phyloP scores from a whole-genome alignment of 1,140 invertebrate genomes.

The Polyergus mexicanus region DNA sequence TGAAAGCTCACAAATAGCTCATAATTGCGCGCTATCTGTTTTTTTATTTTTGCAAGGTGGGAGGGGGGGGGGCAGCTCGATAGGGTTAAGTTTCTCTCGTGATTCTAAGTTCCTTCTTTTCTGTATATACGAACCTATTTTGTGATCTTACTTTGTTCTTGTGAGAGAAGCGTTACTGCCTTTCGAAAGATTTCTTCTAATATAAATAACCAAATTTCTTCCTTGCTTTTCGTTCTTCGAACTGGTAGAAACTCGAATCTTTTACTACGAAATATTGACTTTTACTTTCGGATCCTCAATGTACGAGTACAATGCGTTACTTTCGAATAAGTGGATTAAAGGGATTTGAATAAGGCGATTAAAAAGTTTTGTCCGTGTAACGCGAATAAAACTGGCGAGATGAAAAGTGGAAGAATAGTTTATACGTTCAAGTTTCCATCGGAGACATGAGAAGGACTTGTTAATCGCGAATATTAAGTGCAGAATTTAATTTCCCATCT shows the following conservation, averaged over 20 bases:
- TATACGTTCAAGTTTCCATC: constrained; percentile 31
- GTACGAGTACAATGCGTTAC: constrained; percentile 37
- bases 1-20: too few relatives aligned
- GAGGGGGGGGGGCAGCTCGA: too few relatives aligned
- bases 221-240: not conserved
- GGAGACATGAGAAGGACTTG: constrained; percentile 15
- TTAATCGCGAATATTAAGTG: constrained; percentile 29
- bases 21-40: too few relatives aligned
- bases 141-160: constrained; percentile 1
- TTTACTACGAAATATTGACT: constrained; percentile 47
- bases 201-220: not conserved
- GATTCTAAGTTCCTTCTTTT: not conserved
- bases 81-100: not conserved
- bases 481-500: constrained; percentile 35
- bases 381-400: constrained; percentile 46
- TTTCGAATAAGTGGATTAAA: constrained; percentile 59
- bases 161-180: not conserved
- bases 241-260: constrained; percentile 26
- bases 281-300: constrained; percentile 42
- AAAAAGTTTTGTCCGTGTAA: constrained; percentile 53
- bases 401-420: constrained; percentile 26
- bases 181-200: constrained; percentile 15
- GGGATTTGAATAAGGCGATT: constrained; percentile 62
- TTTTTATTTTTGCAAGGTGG: too few relatives aligned
- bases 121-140: not conserved